Percentiles rank a stretch among this genome's conserved stretches.
Evolutionary conservation across 2,797 vertebrate genomes (phyloP).

Genomic region (Anabacerthia variegaticeps): DNA sequence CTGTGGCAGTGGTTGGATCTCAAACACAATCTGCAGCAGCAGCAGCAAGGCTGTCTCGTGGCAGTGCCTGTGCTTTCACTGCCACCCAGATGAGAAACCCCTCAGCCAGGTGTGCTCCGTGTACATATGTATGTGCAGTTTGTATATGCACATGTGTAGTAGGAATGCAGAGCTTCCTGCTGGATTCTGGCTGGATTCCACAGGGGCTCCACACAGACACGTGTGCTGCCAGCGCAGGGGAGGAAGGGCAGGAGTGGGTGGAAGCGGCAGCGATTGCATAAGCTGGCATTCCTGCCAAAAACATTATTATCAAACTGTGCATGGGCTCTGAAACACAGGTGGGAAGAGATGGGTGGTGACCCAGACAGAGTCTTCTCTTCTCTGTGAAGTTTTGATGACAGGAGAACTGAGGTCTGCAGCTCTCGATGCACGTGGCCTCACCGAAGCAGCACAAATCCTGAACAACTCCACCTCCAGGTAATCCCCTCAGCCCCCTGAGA

Average conservation of each 20-base stretch:
- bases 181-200: not conserved
- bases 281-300: slow-evolving; percentile 31
- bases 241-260: slow-evolving; percentile 35
- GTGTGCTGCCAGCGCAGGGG: not conserved
- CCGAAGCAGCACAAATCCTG: not conserved
- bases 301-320: slow-evolving; percentile 11
- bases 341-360: slow-evolving; percentile 6
- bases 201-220: not conserved
- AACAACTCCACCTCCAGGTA: not conserved
- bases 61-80: not conserved
- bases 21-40: not conserved
- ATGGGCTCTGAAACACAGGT: not conserved
- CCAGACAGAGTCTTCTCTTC: not conserved
- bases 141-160: not conserved
- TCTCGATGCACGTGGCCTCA: not conserved
- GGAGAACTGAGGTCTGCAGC: not conserved
- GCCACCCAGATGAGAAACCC: not conserved
- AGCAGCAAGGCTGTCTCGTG: not conserved
- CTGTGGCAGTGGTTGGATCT: not conserved
- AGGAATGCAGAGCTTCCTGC: not conserved
- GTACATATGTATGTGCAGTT: not conserved
- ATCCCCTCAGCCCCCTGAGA: not conserved
- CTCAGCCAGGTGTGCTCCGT: not conserved
- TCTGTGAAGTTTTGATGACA: not conserved
- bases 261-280: not conserved